Evolutionary conservation across 1,140 invertebrate genomes (phyloP), one percentile per base, ranked within the genome.

Genomic region (Drosophila lacertosa): DNA sequence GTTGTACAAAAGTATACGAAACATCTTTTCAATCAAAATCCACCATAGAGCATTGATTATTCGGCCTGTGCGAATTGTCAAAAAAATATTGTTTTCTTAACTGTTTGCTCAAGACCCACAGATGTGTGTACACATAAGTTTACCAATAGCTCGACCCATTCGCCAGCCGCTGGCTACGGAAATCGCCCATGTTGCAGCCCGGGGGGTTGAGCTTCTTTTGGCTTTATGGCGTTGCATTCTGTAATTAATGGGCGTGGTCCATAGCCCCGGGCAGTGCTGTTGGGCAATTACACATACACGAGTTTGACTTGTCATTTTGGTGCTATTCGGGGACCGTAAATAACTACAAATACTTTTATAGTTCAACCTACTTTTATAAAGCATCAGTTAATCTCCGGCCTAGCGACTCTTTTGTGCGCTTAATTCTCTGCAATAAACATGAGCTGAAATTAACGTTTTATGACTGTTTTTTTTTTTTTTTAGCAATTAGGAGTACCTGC

Each of bases 221-320:
- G 42, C 59, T 70, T 82, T 78, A 70, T 79, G 53, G 53, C 37
- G 71, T 47, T 83, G 80, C 80, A 79, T 65, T 83, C 72, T 76
- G 80, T 76, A 70, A 69, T 70, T 79, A 84, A 70, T 79, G 66
- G 55, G 53, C 63, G 11, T 53, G 59, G 39, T 22, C 15, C 47
- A 24, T 32, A 29, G 29, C 9, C n/a, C 53, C 42, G 10, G 10
- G 10, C 15, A 16, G 48, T 10, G 22, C 32, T 57, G 37, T 54
- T 20, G 53, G 58, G 39, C 79, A 82, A 82, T 82, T 82, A 82
- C 64, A 51, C 57, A 63, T 55, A 67, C 69, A 81, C 20, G 26
- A 29, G 29, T 45, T 55, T 35, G 15, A 16, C 18, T 35, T 60
- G 48, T 37, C 48, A 24, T 29, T 39, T 73, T 62, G 77, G 48